Conservation (phyloP, 2,797 vertebrate genomes). For the Falco cherrug region DNA sequence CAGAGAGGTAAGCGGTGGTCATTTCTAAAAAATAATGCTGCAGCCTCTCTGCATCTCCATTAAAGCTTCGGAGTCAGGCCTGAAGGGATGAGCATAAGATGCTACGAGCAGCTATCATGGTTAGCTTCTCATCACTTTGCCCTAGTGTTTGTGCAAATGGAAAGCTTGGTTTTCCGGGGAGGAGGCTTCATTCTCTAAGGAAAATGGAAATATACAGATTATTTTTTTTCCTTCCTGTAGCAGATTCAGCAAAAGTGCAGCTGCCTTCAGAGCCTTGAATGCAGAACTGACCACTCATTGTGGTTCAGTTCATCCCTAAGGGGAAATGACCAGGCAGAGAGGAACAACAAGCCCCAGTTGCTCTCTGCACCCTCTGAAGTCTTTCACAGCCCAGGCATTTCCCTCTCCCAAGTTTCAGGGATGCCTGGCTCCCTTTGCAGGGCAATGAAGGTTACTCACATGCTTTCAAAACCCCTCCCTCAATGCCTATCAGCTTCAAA, state of each 20-base stretch:
- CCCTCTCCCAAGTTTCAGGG: background rate
- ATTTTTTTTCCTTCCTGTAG: slow-evolving; percentile 55
- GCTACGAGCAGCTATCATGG: background rate
- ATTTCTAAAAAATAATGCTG: background rate
- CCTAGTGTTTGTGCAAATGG: background rate
- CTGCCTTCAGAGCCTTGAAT: slow-evolving; percentile 53
- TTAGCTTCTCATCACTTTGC: background rate
- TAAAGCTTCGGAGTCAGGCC: background rate
- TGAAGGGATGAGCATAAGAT: background rate
- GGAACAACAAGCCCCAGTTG: slow-evolving; percentile 30
- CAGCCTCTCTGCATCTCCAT: background rate
- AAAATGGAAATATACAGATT: slow-evolving; percentile 59
- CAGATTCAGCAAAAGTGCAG: slow-evolving; percentile 69
- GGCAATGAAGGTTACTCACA: background rate
- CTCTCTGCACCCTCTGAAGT: background rate
- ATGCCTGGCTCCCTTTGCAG: background rate
- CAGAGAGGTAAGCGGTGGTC: background rate
- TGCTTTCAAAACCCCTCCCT: background rate
- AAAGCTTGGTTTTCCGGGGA: slow-evolving; percentile 16
- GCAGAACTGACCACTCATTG: slow-evolving; percentile 51
- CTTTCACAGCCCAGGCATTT: background rate
- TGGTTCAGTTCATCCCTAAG: background rate
- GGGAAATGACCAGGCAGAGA: slow-evolving; percentile 43
- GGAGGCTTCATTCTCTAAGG: slow-evolving; percentile 31
- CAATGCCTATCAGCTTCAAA: background rate